Evolutionary conservation across 2,113 vertebrate species (phyloP).

Genomic region (Trematocara nigrifrons): DNA sequence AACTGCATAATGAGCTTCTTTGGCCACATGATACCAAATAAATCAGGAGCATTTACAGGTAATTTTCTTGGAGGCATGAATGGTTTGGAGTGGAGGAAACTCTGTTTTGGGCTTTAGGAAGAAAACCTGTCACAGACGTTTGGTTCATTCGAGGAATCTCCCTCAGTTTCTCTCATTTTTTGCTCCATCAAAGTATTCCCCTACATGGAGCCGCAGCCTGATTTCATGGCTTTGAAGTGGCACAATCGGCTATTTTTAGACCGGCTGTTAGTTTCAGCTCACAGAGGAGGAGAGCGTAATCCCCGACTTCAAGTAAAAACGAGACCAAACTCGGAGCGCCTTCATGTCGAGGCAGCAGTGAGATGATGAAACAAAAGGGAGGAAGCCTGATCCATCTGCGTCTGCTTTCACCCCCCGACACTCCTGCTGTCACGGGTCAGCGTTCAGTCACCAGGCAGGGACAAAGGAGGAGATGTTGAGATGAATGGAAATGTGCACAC

Average conservation of each 20-base stretch:
- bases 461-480: constrained; percentile 42
- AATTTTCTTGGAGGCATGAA: rapidly evolving
- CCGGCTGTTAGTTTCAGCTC: not conserved
- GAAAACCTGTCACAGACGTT: not conserved
- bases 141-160: not conserved
- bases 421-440: constrained; percentile 46
- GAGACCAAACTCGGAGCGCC: not conserved
- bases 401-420: not conserved
- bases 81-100: not conserved
- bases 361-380: not conserved
- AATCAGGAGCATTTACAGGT: not conserved
- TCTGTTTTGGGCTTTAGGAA: not conserved
- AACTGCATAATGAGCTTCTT: not conserved
- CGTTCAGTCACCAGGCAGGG: constrained; percentile 19
- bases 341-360: not conserved
- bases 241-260: not conserved
- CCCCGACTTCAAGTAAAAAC: not conserved
- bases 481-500: not conserved
- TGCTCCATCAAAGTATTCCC: not conserved
- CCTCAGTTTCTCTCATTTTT: rapidly evolving
- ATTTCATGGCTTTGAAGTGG: not conserved
- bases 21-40: not conserved
- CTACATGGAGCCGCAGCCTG: not conserved
- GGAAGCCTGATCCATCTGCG: constrained; percentile 1
- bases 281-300: not conserved